A percentile compares a stretch with the other conserved stretches of the same genome.
These are phyloP conservation scores for Takifugu flavidus DNA, from an alignment of 2,113 vertebrate species.

Conservation along the genomic window DNA sequence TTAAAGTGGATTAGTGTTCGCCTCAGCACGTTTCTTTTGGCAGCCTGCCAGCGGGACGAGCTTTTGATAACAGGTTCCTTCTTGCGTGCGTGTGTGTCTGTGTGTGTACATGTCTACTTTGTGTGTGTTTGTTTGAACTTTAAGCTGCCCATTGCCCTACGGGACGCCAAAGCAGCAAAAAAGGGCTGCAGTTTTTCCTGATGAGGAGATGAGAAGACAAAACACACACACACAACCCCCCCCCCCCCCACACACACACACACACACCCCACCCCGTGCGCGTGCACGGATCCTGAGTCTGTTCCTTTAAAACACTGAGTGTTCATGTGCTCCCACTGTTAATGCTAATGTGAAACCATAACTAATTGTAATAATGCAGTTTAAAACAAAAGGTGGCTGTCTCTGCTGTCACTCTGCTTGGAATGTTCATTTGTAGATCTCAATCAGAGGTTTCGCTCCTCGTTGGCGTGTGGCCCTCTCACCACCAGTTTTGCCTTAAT, in stretches of 20 bases:
- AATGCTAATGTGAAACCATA: slow-evolving; percentile 1
- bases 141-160: slow-evolving; percentile 62
- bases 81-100: slow-evolving; percentile 60
- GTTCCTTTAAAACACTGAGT: slow-evolving; percentile 36
- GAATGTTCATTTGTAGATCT: neutral
- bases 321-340: slow-evolving; percentile 21
- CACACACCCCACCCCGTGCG: neutral
- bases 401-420: neutral
- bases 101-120: slow-evolving; percentile 32
- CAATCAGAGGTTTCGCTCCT: neutral
- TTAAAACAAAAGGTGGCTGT: neutral
- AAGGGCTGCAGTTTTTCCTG: slow-evolving; percentile 46
- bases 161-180: slow-evolving; percentile 42
- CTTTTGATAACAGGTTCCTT: slow-evolving; percentile 76
- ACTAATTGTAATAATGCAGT: too few species aligned
- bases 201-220: slow-evolving; percentile 43
- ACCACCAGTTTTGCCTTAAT: neutral
- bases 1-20: slow-evolving; percentile 76
- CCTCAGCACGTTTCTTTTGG: slow-evolving; percentile 76
- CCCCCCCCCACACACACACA: neutral
- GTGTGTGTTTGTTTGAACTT: slow-evolving; percentile 53
- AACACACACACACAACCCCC: slow-evolving; percentile 10
- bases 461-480: neutral
- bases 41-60: slow-evolving; percentile 70
- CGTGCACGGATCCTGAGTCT: slow-evolving; percentile 27